Conservation (phyloP, 2,888 invertebrate genomes). For the Mythimna vitellina region DNA sequence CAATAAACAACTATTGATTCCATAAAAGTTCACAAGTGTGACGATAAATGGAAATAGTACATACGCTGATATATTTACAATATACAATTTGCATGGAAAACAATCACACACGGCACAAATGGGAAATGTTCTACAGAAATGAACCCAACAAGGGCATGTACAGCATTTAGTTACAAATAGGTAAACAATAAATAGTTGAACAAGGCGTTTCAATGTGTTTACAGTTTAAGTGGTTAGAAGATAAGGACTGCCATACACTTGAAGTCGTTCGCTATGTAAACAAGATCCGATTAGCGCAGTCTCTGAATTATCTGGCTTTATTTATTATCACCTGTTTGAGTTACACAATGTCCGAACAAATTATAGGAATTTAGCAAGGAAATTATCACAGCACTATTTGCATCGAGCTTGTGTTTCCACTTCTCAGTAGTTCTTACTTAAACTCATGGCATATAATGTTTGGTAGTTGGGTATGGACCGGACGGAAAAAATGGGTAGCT, state of each 20-base stretch:
- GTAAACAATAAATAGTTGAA: conserved; percentile 85
- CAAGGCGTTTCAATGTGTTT: conserved; percentile 82
- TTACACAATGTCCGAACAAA: conserved; percentile 69
- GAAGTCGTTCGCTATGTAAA: conserved; percentile 84
- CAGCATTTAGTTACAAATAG: conserved; percentile 80
- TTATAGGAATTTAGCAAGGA: conserved; percentile 1
- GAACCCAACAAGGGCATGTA: conserved; percentile 84
- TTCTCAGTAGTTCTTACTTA: not conserved
- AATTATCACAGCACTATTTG: conserved; percentile 2
- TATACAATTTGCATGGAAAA: conserved; percentile 82
- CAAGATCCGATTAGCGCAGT: conserved; percentile 86
- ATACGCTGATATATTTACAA: conserved; percentile 82
- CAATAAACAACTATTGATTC: conserved; percentile 61
- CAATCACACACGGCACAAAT: conserved; percentile 79
- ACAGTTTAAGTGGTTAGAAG: conserved; percentile 79
- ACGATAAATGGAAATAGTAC: conserved; percentile 80
- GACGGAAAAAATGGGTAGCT: no score
- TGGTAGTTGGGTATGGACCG: no score
- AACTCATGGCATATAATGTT: no score
- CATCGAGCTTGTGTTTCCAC: not conserved
- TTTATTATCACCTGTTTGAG: conserved; percentile 83
- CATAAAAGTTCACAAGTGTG: conserved; percentile 69
- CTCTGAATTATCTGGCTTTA: conserved; percentile 82
- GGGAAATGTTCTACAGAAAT: conserved; percentile 81
- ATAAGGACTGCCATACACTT: conserved; percentile 72